These are phyloP conservation scores for Chunga burmeisteri DNA, from an alignment of 2,113 vertebrate genomes.

Conservation along the genomic window DNA sequence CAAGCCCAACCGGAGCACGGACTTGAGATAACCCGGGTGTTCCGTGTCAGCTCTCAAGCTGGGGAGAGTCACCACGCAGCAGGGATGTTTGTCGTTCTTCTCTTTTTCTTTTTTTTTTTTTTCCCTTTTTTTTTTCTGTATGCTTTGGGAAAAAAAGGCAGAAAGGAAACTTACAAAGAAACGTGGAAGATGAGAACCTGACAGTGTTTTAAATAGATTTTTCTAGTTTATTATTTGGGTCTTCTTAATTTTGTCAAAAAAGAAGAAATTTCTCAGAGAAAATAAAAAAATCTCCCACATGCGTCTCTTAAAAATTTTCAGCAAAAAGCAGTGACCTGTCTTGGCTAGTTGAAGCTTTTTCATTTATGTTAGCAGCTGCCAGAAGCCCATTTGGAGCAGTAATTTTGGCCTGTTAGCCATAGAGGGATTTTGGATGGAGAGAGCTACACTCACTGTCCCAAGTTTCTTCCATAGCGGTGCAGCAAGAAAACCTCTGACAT, in stretches of 20 bases:
- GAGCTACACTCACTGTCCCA: neutral
- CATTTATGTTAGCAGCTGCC: neutral
- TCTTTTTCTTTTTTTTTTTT: neutral
- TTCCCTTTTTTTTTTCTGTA: neutral
- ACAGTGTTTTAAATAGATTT: neutral
- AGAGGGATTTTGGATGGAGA: neutral
- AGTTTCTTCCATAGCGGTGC: neutral
- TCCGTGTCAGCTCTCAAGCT: neutral
- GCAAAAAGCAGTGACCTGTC: neutral
- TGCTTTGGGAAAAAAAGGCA: neutral
- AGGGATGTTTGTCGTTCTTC: neutral
- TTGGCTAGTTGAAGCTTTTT: neutral
- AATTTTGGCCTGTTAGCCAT: neutral
- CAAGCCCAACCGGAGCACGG: neutral
- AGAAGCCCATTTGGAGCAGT: neutral
- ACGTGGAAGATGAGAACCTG: neutral
- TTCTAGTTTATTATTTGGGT: neutral
- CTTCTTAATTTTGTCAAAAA: neutral
- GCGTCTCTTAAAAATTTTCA: neutral
- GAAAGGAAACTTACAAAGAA: neutral
- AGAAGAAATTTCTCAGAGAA: neutral
- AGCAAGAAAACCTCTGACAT: neutral
- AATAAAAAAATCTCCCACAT: neutral
- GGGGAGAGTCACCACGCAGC: neutral
- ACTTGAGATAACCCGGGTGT: neutral